These are phyloP conservation scores for Pherbina coryleti DNA, from an alignment of 2,888 invertebrate genomes.

Conservation along the genomic window DNA sequence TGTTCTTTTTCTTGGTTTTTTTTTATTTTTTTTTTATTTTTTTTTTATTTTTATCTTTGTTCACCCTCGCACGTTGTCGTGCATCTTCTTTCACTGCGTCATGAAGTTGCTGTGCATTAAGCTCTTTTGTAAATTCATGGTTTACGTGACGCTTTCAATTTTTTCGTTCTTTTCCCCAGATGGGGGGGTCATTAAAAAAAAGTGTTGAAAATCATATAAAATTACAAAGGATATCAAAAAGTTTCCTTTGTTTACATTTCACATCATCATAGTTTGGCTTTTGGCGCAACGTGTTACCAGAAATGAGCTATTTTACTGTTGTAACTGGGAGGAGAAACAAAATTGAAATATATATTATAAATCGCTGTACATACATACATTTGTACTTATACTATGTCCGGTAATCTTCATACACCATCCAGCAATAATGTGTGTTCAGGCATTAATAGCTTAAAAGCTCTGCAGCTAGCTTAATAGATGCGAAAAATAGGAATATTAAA, in stretches of 20 bases:
- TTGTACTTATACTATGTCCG: too few relatives aligned
- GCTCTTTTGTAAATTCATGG: slow-evolving; percentile 32
- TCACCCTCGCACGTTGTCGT: neutral
- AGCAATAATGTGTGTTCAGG: too few relatives aligned
- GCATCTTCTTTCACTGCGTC: neutral
- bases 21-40: neutral
- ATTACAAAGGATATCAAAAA: slow-evolving; percentile 23
- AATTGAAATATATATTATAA: too few relatives aligned
- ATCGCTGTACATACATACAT: too few relatives aligned
- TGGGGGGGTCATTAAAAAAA: slow-evolving; percentile 13
- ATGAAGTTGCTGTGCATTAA: neutral
- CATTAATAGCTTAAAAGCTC: too few relatives aligned
- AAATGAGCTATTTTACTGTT: neutral
- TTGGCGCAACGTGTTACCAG: neutral
- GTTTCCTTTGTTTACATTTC: neutral
- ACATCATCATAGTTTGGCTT: neutral
- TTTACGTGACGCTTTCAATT: slow-evolving; percentile 34
- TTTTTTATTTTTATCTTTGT: neutral
- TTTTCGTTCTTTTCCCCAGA: slow-evolving; percentile 2
- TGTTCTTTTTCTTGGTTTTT: too few relatives aligned
- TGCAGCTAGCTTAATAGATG: too few relatives aligned
- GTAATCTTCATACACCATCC: too few relatives aligned
- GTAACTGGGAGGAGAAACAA: too few relatives aligned
- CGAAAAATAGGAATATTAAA: too few relatives aligned
- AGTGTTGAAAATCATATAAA: slow-evolving; percentile 30